These are phyloP conservation scores for Sipha maydis DNA, from an alignment of 2,888 invertebrate species.

Conservation along the genomic window DNA sequence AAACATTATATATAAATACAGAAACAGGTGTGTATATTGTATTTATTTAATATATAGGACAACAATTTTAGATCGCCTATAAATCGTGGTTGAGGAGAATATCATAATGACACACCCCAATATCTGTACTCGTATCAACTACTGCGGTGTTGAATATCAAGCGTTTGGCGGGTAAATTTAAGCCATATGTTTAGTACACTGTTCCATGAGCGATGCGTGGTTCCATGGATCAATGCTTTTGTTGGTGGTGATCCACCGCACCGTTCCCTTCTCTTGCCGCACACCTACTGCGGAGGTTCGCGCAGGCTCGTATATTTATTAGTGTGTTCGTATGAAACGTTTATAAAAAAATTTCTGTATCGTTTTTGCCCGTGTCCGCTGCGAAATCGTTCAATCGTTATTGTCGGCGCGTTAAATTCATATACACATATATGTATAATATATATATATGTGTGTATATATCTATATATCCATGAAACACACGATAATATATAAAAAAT, in stretches of 20 bases:
- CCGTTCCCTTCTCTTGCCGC: slow-evolving; percentile 8
- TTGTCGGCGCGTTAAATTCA: not conserved
- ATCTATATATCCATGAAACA: not conserved
- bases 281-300: slow-evolving; percentile 10
- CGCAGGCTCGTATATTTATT: slow-evolving; percentile 20
- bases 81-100: no score
- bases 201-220: slow-evolving; percentile 43
- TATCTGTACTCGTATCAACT: not conserved
- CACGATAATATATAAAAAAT: slow-evolving; percentile 2
- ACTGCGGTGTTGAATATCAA: not conserved
- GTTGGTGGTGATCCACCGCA: slow-evolving; percentile 36
- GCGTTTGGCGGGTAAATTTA: slow-evolving; percentile 34
- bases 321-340: slow-evolving; percentile 18
- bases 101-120: not conserved
- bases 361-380: not conserved
- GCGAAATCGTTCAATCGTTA: not conserved
- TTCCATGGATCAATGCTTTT: slow-evolving; percentile 56
- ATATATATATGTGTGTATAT: not conserved
- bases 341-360: not conserved
- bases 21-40: no score
- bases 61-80: no score
- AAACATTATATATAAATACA: no score
- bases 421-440: not conserved
- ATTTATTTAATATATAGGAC: no score
- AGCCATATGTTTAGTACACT: slow-evolving; percentile 39